Evolutionary conservation across 2,888 invertebrate species (phyloP), one percentile per base, ranked within the genome.

Genomic region (Amblyteles armatorius): DNA sequence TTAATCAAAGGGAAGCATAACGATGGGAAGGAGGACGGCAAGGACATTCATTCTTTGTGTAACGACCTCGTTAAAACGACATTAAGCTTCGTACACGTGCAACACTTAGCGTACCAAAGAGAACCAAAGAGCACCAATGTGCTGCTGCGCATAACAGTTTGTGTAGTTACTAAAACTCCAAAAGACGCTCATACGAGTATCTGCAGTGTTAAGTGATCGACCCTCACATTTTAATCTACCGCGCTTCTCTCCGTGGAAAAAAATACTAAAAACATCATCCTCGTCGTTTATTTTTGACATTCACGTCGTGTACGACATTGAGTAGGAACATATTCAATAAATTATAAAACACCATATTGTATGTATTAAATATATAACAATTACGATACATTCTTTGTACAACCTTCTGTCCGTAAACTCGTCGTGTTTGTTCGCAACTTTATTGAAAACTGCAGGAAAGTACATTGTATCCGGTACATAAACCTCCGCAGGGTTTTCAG

Each of bases 11-110:
- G 78, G 6, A 63, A 33, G 29, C 33, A n/a, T 52, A 76, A 57
- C 50, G 55, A 44, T 11, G 48, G n/a, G 36, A 22, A 19, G 19
- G 5, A 36, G 19, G 16, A 3, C 22, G 33, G 22, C 40, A 55
- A 36, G 19, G 72, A 40, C 71, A 71, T 71, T 40, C 52, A 52
- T 26, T 22, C 72, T 79, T 65, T 79, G 65, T 72, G 65, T 52
- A n/a, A 79, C 71, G 71, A 63, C 50, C 40, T 79, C 79, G 79
- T 79, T 71, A 79, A 79, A 79, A 72, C 33, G 40, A 60, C 52
- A 79, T 79, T 65, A 72, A 29, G 60, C 48, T 16, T 13, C 19
- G 44, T 63, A 60, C 55, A 50, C 44, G 48, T 7, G 48, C 33
- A 63, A 48, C 16, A 6, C 33, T n/a, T 33, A 16, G 63, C 5